Evolutionary conservation across 2,888 invertebrate genomes (phyloP).

Genomic region (Empis stercorea): DNA sequence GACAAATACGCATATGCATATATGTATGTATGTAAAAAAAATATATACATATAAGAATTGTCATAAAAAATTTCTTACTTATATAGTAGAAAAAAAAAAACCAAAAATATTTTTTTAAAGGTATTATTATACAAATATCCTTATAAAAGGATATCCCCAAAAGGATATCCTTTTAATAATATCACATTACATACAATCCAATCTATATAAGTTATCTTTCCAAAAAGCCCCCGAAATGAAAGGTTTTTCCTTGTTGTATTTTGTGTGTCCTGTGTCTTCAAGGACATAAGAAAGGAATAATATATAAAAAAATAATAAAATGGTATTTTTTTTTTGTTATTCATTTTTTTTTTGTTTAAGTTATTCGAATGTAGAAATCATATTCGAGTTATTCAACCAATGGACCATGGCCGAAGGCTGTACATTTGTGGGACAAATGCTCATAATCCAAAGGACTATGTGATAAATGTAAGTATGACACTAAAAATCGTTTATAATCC

Average conservation of each 20-base stretch:
- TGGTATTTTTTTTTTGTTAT: not conserved
- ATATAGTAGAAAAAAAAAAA: constrained; percentile 1
- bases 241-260: too few relatives aligned
- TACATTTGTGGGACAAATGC: constrained; percentile 93
- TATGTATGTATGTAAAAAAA: not conserved
- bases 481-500: not conserved
- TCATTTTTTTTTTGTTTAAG: constrained; percentile 37
- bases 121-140: too few relatives aligned
- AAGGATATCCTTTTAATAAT: too few relatives aligned
- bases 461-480: constrained; percentile 70
- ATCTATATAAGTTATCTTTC: too few relatives aligned
- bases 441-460: constrained; percentile 89
- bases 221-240: too few relatives aligned
- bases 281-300: too few relatives aligned
- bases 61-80: too few relatives aligned
- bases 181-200: too few relatives aligned
- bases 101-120: too few relatives aligned
- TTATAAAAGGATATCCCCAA: too few relatives aligned
- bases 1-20: not conserved
- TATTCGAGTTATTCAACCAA: constrained; percentile 84
- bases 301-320: too few relatives aligned
- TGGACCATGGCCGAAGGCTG: constrained; percentile 76
- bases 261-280: too few relatives aligned
- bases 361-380: constrained; percentile 93
- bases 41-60: not conserved